Base-by-base conservation (phyloP, 2,888 invertebrate species). In the Julus scanicus region DNA sequence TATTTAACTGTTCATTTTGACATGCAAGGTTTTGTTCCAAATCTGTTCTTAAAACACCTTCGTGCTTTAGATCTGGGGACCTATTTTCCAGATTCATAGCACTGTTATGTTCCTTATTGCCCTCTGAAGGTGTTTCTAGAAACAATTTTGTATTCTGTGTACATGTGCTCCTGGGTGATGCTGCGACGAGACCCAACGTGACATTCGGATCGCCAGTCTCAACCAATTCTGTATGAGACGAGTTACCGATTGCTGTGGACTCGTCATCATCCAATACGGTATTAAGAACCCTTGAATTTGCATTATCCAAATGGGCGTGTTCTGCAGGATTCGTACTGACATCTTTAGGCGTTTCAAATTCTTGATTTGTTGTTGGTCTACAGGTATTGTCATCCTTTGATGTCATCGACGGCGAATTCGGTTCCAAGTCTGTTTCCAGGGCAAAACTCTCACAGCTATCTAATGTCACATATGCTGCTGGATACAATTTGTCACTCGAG, bases 11-110 rank as follows among this genome's bases (percentile, higher is more conserved):
- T 29, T 29, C 29, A 29, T 29, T n/a, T n/a, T 63, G 63, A n/a
- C n/a, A 17, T 63, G 63, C 63, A 63, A 63, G 63, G n/a, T 63
- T 63, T 63, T 63, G 63, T 17, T 63, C 63, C 63, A 63, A 63
- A n/a, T n/a, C n/a, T 2, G 3, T 8, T 13, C 17, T 63, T 13
- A n/a, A 63, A 63, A 17, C n/a, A 8, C n/a, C 63, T 63, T 2
- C 63, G 2, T n/a, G n/a, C 17, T 8, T 8, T 11, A 2, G 6
- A 48, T 48, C 29, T 29, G 29, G 29, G 29, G 29, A 29, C 29
- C 29, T 29, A 53, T 53, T 53, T 15, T 11, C 53, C 53, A 8
- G 53, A 53, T 53, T 53, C 63, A 4, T 63, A 63, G 2, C 63
- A n/a, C n/a, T n/a, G n/a, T 8, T n/a, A 0, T 17, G n/a, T 13